Percentiles rank a stretch among this genome's conserved stretches.
Evolutionary conservation across 2,113 vertebrate species (phyloP).

Genomic region (Prunella fulvescens): DNA sequence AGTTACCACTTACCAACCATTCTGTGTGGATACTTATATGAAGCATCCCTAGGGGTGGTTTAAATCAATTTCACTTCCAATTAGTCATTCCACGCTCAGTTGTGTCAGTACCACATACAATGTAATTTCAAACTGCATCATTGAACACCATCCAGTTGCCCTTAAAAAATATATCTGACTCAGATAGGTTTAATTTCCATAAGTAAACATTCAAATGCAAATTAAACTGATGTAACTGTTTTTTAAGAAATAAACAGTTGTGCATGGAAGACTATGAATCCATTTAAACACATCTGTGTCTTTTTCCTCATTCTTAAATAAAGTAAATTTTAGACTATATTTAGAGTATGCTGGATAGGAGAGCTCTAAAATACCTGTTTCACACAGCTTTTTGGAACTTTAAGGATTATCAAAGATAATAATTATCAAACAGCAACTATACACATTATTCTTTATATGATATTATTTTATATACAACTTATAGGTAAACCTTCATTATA

Average conservation of each 20-base stretch:
- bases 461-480: neutral
- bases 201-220: neutral
- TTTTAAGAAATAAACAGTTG: neutral
- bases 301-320: neutral
- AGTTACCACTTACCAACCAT: neutral
- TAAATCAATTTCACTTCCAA: neutral
- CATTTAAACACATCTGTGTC: neutral
- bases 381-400: neutral
- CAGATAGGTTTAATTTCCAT: neutral
- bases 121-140: neutral
- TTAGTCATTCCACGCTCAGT: neutral
- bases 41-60: neutral
- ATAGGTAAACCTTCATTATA: neutral
- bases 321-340: neutral
- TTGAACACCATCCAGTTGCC: neutral
- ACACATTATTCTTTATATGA: neutral
- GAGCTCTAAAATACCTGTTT: neutral
- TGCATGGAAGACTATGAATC: neutral
- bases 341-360: neutral
- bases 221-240: neutral
- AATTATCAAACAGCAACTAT: neutral
- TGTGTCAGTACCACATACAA: neutral
- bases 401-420: neutral
- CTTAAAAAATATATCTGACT: neutral
- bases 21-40: neutral